phyloP scores from a whole-genome alignment of 2,888 invertebrate species.

The Diplazon laetatorius region DNA sequence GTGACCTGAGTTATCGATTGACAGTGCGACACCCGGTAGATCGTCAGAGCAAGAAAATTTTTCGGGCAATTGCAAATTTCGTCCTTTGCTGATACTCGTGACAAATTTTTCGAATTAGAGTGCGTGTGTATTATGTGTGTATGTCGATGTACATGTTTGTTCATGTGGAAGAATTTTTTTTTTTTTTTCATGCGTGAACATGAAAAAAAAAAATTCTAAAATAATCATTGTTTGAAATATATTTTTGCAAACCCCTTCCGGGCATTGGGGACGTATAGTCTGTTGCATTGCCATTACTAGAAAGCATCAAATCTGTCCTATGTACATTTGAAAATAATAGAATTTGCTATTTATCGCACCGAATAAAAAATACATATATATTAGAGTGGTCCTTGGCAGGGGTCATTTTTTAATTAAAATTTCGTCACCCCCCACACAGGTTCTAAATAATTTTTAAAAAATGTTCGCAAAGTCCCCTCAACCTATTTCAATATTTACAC shows the following conservation, averaged over 20 bases:
- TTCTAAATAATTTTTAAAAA: too few species aligned
- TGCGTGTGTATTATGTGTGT: too few species aligned
- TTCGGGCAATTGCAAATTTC: slow-evolving; percentile 46
- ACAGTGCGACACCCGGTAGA: neutral
- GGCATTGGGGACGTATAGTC: slow-evolving; percentile 15
- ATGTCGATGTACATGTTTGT: slow-evolving; percentile 48
- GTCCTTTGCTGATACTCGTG: slow-evolving; percentile 46
- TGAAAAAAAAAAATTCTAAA: neutral
- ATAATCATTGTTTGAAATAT: too few species aligned
- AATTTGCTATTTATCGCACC: neutral
- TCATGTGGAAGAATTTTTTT: slow-evolving; percentile 15
- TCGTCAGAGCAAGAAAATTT: neutral
- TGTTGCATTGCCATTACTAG: slow-evolving; percentile 6
- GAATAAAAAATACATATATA: slow-evolving; percentile 2
- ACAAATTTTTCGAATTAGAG: slow-evolving; percentile 53
- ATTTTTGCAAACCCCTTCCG: neutral
- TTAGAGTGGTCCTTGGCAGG: slow-evolving; percentile 31
- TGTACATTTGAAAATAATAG: neutral
- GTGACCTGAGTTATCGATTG: too few species aligned
- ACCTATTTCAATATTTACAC: too few species aligned
- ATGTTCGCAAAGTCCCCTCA: too few species aligned
- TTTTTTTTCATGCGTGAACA: neutral
- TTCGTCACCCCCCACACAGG: too few species aligned
- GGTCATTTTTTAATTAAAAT: too few species aligned
- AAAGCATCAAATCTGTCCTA: slow-evolving; percentile 52